Conservation (phyloP, 2,797 vertebrate genomes). For the Carduelis carduelis region DNA sequence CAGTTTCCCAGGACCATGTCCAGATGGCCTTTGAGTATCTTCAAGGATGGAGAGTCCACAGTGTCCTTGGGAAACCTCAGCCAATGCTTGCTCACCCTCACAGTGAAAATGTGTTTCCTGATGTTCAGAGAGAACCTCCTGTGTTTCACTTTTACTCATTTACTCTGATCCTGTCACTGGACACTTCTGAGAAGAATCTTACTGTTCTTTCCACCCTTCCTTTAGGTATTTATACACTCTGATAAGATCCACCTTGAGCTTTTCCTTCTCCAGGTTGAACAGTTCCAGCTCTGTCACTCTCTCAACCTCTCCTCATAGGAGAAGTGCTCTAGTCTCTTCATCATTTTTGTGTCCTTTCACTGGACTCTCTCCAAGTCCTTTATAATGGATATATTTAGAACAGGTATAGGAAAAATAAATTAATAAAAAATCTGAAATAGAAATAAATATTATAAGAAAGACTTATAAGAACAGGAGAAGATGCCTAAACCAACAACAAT, state of each 20-base stretch:
- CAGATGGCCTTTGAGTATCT: not conserved
- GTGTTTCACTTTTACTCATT: not conserved
- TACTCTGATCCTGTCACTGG: not conserved
- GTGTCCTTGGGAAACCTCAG: not conserved
- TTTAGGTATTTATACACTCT: not conserved
- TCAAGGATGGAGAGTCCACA: not conserved
- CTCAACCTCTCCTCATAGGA: not conserved
- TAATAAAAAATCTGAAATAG: not conserved
- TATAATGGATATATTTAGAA: not conserved
- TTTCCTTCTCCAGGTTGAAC: not conserved
- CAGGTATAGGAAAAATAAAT: not conserved
- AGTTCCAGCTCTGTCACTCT: not conserved
- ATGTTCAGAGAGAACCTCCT: not conserved
- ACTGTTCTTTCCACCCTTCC: not conserved
- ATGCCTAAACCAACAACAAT: not conserved
- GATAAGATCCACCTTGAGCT: not conserved
- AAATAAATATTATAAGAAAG: not conserved
- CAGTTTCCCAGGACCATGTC: not conserved
- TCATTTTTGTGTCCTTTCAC: not conserved
- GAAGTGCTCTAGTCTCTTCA: not conserved
- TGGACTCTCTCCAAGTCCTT: not conserved
- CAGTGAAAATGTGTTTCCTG: not conserved
- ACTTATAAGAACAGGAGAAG: not conserved
- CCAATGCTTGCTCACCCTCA: not conserved
- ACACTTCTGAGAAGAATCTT: not conserved